Percentiles rank a stretch among this genome's conserved stretches.
Evolutionary conservation across 1,140 invertebrate genomes (phyloP).

Genomic region (Plodia interpunctella): DNA sequence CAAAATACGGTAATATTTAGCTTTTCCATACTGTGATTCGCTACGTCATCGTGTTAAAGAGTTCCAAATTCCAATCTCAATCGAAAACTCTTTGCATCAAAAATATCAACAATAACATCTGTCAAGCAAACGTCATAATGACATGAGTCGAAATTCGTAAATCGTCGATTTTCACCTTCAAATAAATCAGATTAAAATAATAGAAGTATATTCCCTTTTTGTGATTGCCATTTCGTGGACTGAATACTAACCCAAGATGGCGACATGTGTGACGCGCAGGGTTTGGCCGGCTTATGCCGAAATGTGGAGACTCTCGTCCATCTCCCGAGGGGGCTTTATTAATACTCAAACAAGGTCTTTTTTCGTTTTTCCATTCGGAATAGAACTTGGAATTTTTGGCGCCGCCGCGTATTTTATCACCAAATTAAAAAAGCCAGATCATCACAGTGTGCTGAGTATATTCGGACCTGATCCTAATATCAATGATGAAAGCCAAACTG

Average conservation of each 20-base stretch:
- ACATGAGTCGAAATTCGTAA: no score
- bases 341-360: slow-evolving; percentile 66
- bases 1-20: no score
- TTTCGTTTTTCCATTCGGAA: slow-evolving; percentile 57
- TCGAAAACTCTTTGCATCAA: no score
- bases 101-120: no score
- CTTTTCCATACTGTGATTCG: no score
- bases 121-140: no score
- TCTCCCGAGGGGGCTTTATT: slow-evolving; percentile 74
- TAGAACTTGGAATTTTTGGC: slow-evolving; percentile 55
- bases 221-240: no score
- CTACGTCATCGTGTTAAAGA: no score
- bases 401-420: slow-evolving; percentile 55
- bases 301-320: slow-evolving; percentile 73
- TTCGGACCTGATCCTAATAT: slow-evolving; percentile 58
- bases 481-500: slow-evolving; percentile 38
- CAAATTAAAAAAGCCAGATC: slow-evolving; percentile 47
- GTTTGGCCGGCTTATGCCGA: slow-evolving; percentile 74
- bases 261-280: slow-evolving; percentile 73
- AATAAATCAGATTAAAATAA: no score
- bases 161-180: no score
- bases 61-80: no score
- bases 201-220: no score
- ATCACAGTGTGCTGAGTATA: slow-evolving; percentile 47
- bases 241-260: slow-evolving; percentile 63